Percentiles rank a stretch among this genome's conserved stretches.
Evolutionary conservation across 2,113 vertebrate genomes (phyloP).

Genomic region (Heptranchias perlo): DNA sequence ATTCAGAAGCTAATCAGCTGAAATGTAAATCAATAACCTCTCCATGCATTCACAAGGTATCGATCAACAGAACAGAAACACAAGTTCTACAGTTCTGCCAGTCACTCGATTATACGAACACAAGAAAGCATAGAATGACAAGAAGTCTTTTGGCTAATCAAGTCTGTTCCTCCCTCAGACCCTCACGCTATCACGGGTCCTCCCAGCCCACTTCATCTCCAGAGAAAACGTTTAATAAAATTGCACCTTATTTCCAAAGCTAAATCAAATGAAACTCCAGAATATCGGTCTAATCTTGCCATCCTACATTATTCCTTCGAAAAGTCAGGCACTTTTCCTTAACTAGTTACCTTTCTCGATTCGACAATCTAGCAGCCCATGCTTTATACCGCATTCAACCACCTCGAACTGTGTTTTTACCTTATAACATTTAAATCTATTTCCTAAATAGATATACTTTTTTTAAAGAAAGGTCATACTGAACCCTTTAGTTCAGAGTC

Average conservation of each 20-base stretch:
- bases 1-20: slow-evolving; percentile 37
- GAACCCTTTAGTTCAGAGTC: not conserved
- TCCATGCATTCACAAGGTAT: slow-evolving; percentile 38
- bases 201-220: not conserved
- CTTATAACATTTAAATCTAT: not conserved
- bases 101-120: not conserved
- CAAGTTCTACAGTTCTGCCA: too few species aligned
- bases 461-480: not conserved
- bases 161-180: slow-evolving; percentile 40
- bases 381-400: not conserved
- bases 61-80: not conserved
- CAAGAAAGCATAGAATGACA: slow-evolving; percentile 49
- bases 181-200: not conserved
- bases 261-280: not conserved
- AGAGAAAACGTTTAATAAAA: not conserved
- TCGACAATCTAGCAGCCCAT: too few species aligned
- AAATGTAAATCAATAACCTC: slow-evolving; percentile 36
- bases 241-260: not conserved
- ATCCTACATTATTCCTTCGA: not conserved
- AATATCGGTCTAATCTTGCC: not conserved
- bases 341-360: too few species aligned
- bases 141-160: not conserved
- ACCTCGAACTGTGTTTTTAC: not conserved
- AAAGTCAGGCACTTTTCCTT: too few species aligned
- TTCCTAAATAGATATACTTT: not conserved